These are phyloP conservation scores for Smithornis capensis DNA, from an alignment of 2,113 vertebrate species.

Conservation along the genomic window DNA sequence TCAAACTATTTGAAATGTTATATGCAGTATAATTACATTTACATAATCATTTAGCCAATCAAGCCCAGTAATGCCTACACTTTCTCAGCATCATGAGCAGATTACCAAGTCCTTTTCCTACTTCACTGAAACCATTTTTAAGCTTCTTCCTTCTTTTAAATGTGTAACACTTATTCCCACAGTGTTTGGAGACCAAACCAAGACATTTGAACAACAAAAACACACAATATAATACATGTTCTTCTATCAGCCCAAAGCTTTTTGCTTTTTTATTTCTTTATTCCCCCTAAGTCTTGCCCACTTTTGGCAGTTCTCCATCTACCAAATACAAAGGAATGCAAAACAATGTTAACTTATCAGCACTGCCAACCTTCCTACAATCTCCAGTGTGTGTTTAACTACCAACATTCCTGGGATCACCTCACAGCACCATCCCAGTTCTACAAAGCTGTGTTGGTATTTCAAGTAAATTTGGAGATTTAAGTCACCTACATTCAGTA, in stretches of 20 bases:
- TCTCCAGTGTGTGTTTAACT: background rate
- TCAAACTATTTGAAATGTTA: conserved; percentile 39
- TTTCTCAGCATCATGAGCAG: conserved; percentile 18
- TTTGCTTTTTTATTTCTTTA: background rate
- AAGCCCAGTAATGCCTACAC: conserved; percentile 29
- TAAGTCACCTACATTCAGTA: background rate
- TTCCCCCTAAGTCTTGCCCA: background rate
- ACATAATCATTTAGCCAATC: conserved; percentile 63
- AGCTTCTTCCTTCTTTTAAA: background rate
- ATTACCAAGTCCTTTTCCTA: conserved; percentile 5
- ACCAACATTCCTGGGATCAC: background rate
- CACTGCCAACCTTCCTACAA: background rate
- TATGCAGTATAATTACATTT: conserved; percentile 61
- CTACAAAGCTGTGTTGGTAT: background rate
- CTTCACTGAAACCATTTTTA: background rate
- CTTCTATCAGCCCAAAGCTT: background rate
- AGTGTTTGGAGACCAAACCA: background rate
- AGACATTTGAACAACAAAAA: background rate
- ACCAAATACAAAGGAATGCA: background rate
- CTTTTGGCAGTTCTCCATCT: background rate
- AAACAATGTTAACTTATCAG: background rate
- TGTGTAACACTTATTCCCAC: background rate
- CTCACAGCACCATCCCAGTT: background rate
- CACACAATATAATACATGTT: background rate
- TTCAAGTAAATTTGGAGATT: background rate